These are phyloP conservation scores for Axis porcinus DNA, from an alignment of 2,113 vertebrate genomes.

Conservation along the genomic window DNA sequence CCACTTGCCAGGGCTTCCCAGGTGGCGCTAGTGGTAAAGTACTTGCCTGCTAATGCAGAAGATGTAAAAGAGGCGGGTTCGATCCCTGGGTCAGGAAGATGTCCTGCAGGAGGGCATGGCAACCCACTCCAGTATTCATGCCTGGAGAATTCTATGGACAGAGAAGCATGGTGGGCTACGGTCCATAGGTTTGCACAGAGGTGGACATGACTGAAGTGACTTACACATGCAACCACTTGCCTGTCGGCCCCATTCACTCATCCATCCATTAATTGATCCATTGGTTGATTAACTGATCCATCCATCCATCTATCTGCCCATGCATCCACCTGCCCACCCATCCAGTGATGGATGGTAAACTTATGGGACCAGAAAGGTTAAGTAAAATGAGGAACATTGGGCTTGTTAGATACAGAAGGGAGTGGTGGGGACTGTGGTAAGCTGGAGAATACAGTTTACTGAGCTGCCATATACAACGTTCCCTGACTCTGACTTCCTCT, in stretches of 20 bases:
- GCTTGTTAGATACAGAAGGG: background rate
- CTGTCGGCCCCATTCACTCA: background rate
- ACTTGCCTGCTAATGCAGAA: background rate
- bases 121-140: background rate
- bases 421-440: background rate
- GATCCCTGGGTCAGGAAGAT: background rate
- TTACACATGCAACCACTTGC: background rate
- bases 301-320: background rate
- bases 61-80: background rate
- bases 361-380: background rate
- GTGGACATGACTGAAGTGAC: background rate
- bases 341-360: background rate
- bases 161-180: background rate
- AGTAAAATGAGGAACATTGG: background rate
- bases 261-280: background rate
- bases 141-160: background rate
- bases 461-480: background rate
- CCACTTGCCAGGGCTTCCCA: background rate
- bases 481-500: background rate
- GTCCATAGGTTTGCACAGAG: background rate
- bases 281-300: background rate
- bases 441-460: background rate
- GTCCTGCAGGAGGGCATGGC: background rate
- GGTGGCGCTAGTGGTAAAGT: background rate
- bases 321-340: background rate